Evolutionary conservation across 2,113 vertebrate genomes (phyloP).

Genomic region (Zingel zingel): DNA sequence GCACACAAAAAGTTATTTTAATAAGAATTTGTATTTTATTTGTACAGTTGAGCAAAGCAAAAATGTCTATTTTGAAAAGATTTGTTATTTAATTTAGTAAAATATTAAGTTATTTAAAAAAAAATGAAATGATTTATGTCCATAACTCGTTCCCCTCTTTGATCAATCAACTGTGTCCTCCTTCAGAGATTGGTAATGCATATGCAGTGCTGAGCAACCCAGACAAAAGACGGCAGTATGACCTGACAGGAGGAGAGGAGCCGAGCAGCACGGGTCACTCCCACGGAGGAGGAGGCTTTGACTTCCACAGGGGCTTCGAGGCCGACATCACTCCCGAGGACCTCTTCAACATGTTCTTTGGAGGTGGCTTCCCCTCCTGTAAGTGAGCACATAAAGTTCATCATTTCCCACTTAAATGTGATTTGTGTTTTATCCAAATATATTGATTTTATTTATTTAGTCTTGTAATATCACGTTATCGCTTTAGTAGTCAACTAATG

Average conservation of each 20-base stretch:
- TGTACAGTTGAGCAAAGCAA: too few relatives aligned
- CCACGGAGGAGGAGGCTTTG: conserved; percentile 88
- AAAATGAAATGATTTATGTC: background rate
- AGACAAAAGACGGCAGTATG: conserved; percentile 95
- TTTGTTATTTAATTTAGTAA: too few relatives aligned
- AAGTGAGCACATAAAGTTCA: conserved; percentile 49
- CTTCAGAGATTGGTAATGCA: conserved; percentile 94
- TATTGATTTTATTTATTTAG: background rate
- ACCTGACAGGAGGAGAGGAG: conserved; percentile 92
- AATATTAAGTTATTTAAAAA: too few relatives aligned
- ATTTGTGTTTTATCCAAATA: background rate
- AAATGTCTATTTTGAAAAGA: too few relatives aligned
- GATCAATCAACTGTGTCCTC: background rate
- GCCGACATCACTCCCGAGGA: conserved; percentile 98
- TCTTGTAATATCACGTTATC: background rate
- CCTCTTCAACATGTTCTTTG: conserved; percentile 99
- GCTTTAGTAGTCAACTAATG: background rate
- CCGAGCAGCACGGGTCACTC: conserved; percentile 87
- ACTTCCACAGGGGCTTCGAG: conserved; percentile 95
- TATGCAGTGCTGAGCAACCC: conserved; percentile 97
- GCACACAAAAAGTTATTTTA: too few relatives aligned
- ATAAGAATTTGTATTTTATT: too few relatives aligned
- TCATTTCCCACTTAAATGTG: background rate
- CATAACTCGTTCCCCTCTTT: background rate
- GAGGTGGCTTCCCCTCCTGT: conserved; percentile 96